phyloP scores from a whole-genome alignment of 2,797 vertebrate genomes.

The Pelobates cultripes region DNA sequence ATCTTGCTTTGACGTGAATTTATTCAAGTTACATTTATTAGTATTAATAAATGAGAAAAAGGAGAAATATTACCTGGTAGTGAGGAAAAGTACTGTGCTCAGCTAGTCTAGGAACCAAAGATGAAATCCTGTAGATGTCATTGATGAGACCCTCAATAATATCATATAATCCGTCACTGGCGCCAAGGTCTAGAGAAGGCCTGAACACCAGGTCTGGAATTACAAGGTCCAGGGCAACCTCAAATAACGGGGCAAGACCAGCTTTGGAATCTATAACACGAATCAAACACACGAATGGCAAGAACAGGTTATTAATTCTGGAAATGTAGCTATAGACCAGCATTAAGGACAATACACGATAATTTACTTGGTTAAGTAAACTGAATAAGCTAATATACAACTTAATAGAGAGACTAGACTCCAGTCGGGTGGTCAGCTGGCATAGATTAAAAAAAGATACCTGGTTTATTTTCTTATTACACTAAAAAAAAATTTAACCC shows the following conservation, averaged over 20 bases:
- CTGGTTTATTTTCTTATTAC: no score
- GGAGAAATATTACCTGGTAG: constrained; percentile 82
- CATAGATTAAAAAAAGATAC: not conserved
- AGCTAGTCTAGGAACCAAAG: constrained; percentile 82
- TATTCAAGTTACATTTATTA: no score
- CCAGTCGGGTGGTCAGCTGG: no score
- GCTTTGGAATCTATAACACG: constrained; percentile 74
- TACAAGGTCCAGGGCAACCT: constrained; percentile 81
- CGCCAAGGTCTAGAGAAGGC: constrained; percentile 81
- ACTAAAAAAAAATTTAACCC: no score
- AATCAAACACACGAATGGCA: not conserved
- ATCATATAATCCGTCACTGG: constrained; percentile 77
- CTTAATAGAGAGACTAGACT: not conserved
- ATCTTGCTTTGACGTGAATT: no score
- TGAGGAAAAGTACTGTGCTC: constrained; percentile 69
- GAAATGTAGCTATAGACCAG: no score
- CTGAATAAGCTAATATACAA: not conserved
- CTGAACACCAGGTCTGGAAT: constrained; percentile 84
- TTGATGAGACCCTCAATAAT: constrained; percentile 79
- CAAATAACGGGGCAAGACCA: constrained; percentile 80
- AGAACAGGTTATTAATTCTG: no score
- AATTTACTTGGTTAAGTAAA: no score
- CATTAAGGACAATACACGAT: no score
- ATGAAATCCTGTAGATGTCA: constrained; percentile 80
- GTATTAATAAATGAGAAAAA: no score